Percentiles rank a stretch among this genome's conserved stretches.
Evolutionary conservation across 2,113 vertebrate genomes (phyloP).

Genomic region (Pagrus major): DNA sequence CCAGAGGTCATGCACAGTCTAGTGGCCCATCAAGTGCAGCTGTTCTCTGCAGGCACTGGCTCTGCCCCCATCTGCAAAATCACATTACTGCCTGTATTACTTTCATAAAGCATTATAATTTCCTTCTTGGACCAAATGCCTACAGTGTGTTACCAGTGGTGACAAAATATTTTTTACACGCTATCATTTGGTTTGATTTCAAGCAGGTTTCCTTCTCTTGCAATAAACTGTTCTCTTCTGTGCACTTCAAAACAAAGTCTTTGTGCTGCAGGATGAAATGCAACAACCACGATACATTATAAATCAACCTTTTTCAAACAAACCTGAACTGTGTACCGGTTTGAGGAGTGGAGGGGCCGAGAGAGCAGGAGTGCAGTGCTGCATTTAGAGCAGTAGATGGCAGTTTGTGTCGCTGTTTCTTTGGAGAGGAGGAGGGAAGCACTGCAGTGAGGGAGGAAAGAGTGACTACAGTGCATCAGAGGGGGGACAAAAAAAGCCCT

Average conservation of each 20-base stretch:
- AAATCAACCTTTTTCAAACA: not conserved
- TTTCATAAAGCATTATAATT: not conserved
- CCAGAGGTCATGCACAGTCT: constrained; percentile 4
- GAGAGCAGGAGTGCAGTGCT: constrained; percentile 26
- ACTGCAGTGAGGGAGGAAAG: constrained; percentile 62
- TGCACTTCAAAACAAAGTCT: not conserved
- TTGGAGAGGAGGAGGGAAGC: constrained; percentile 18
- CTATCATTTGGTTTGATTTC: not conserved
- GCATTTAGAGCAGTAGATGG: constrained; percentile 62
- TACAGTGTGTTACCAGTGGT: not conserved
- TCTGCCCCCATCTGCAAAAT: constrained; percentile 19
- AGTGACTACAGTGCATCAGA: constrained; percentile 44
- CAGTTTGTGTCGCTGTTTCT: constrained; percentile 48
- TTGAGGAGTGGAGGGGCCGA: not conserved
- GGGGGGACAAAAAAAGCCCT: not conserved
- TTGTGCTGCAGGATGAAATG: constrained; percentile 11
- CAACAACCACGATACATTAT: constrained; percentile 16
- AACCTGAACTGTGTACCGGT: not conserved
- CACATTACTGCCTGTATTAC: not conserved
- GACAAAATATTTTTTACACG: not conserved
- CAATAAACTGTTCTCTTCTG: not conserved
- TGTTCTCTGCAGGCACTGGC: constrained; percentile 25
- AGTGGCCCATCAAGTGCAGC: constrained; percentile 31
- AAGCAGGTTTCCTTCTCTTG: not conserved
- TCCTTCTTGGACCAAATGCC: constrained; percentile 3